Base-by-base conservation (phyloP, 2,113 vertebrate species). In the Lepus timidus region DNA sequence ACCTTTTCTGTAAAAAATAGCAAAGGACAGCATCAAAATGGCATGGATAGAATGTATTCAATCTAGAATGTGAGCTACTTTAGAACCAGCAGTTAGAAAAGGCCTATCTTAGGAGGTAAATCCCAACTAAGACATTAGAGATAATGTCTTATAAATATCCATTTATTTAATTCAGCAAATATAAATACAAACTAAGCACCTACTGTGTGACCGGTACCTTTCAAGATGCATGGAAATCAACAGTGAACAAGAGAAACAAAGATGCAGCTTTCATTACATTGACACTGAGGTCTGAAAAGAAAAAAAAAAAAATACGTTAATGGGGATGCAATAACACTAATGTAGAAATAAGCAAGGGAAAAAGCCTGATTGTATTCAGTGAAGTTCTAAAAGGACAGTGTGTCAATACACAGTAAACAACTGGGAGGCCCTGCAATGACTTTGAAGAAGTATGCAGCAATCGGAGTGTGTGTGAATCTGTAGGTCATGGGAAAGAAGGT, bases 381-480 rank as follows among this genome's bases (percentile, higher is more conserved):
- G 44, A 88, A 27, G 22, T 29, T 90, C 55, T 49, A 8, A 51
- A 89, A 80, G 14, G 31, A 25, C 13, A 19, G 70, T 65, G 68
- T 76, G 23, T 51, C 61, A 20, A 16, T 80, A 61, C 58, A 31
- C 5, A 27, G 16, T 62, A 36, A 85, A n/a, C 31, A 52, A 25
- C 39, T 73, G 16, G 11, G 23, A 67, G 11, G 20, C 20, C 16
- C 70, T 90, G 61, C n/a, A 64, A 25, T 27, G 64, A 17, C 29
- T 93, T 85, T 76, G 64, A 70, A 51, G 17, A 89, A 90, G 87
- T 22, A 17, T 22, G 62, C 17, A 78, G 39, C n/a, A 10, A 91
- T 2, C 29, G 36, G n/a, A 81, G 23, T 6, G 58, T 4, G 23
- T 7, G 9, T 49, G 39, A 55, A 23, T 84, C 36, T 78, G 12